phyloP scores from a whole-genome alignment of 2,113 vertebrate species.

The Tympanuchus pallidicinctus region DNA sequence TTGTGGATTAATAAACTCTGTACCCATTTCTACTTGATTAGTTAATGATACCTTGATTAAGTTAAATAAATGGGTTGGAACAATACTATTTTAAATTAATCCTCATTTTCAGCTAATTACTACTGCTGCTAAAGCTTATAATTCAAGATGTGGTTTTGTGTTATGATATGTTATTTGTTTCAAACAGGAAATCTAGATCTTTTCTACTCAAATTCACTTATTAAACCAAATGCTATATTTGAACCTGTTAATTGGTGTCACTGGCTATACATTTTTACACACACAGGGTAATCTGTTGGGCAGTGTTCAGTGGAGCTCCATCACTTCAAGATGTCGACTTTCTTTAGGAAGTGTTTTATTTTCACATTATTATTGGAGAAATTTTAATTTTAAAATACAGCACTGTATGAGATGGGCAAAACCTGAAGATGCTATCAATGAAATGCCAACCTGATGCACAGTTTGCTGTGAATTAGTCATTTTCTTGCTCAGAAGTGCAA shows the following conservation, averaged over 20 bases:
- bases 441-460: background rate
- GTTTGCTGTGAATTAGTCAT: background rate
- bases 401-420: background rate
- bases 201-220: background rate
- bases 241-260: background rate
- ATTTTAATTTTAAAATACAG: background rate
- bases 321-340: background rate
- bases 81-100: conserved; percentile 42
- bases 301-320: background rate
- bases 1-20: background rate
- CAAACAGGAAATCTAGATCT: background rate
- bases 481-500: background rate
- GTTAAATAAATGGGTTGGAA: conserved; percentile 56
- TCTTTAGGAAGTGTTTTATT: background rate
- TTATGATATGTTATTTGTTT: background rate
- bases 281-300: fast-evolving
- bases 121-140: conserved; percentile 23
- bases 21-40: conserved; percentile 3
- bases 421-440: background rate
- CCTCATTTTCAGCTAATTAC: conserved; percentile 46
- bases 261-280: background rate
- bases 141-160: background rate
- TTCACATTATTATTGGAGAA: background rate
- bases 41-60: conserved; percentile 52
- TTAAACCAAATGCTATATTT: background rate